Conservation (phyloP, 2,797 vertebrate genomes). For the Anas flavirostris region DNA sequence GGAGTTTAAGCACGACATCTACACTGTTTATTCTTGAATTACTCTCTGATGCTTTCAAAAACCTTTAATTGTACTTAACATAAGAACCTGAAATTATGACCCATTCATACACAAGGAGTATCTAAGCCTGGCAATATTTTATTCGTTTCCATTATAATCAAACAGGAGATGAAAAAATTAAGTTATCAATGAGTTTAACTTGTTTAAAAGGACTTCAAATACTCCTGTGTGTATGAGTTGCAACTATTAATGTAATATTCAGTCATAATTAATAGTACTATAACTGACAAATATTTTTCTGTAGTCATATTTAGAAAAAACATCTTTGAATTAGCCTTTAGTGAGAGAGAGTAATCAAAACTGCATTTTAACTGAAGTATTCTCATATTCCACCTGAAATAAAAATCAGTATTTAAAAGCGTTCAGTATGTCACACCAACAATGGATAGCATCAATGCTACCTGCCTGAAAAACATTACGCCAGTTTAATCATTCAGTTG, state of each 20-base stretch:
- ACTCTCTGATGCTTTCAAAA: not conserved
- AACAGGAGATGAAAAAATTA: not conserved
- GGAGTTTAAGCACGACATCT: not conserved
- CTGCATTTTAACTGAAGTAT: not conserved
- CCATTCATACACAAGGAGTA: rapidly evolving
- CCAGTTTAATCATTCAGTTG: not conserved
- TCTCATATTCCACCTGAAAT: not conserved
- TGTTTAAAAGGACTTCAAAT: not conserved
- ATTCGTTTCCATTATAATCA: not conserved
- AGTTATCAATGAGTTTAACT: not conserved
- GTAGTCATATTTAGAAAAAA: not conserved
- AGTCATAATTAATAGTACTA: not conserved
- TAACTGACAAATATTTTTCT: not conserved
- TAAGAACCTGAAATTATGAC: not conserved
- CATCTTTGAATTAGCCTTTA: not conserved
- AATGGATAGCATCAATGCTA: not conserved
- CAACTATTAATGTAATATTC: not conserved
- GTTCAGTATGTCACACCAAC: not conserved
- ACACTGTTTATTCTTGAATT: not conserved
- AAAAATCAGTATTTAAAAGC: not conserved
- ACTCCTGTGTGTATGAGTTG: not conserved
- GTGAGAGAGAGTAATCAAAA: not conserved
- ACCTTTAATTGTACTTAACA: not conserved
- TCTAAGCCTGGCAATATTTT: not conserved
- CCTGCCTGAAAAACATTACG: not conserved